phyloP scores from a whole-genome alignment of 2,797 vertebrate genomes.

The Natrix natrix region DNA sequence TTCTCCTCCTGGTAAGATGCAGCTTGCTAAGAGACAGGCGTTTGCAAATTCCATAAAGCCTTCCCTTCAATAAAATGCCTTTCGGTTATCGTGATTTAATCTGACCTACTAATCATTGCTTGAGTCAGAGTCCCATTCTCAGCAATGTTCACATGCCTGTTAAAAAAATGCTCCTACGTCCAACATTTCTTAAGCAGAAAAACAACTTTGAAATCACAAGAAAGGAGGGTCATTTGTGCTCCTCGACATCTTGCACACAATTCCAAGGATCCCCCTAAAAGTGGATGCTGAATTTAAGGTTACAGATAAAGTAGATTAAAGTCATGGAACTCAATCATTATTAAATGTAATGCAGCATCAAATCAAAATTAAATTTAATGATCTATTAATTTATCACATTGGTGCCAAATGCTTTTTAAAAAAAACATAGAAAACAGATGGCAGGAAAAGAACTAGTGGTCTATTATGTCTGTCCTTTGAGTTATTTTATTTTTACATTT shows the following conservation, averaged over 20 bases:
- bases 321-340: not conserved
- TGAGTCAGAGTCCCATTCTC: not conserved
- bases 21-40: not conserved
- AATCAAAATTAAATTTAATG: not conserved
- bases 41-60: not conserved
- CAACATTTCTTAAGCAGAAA: not conserved
- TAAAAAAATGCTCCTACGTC: not conserved
- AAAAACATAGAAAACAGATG: not conserved
- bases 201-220: not conserved
- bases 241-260: not conserved
- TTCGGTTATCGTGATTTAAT: not conserved
- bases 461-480: not conserved
- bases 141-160: not conserved
- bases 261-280: not conserved
- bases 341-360: not conserved
- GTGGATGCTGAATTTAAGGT: not conserved
- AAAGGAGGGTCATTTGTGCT: not conserved
- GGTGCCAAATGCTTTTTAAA: not conserved
- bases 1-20: not conserved
- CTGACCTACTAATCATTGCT: not conserved
- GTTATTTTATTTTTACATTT: not conserved
- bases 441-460: not conserved
- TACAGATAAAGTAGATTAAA: not conserved
- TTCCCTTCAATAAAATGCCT: not conserved
- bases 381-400: not conserved